Conservation (phyloP, 1,140 invertebrate genomes). For the Tetramorium parvispinum region DNA sequence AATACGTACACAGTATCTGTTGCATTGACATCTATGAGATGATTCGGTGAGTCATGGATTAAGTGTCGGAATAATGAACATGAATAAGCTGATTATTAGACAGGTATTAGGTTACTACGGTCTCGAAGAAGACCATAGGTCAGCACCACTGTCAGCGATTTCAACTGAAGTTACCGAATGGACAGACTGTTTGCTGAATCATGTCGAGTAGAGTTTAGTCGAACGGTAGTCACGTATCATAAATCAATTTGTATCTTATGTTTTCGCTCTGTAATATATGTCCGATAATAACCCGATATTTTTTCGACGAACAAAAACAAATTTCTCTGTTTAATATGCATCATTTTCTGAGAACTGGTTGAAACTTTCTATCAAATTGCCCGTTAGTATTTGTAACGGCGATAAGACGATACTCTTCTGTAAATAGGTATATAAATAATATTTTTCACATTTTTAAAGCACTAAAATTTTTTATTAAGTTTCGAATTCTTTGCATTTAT, state of each 20-base stretch:
- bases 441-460: neutral
- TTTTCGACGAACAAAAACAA: slow-evolving; percentile 14
- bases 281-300: neutral
- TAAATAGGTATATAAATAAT: slow-evolving; percentile 7
- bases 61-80: slow-evolving; percentile 64
- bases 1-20: neutral
- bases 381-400: slow-evolving; percentile 34
- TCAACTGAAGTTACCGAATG: slow-evolving; percentile 43
- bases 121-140: slow-evolving; percentile 37
- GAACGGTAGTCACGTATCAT: slow-evolving; percentile 17
- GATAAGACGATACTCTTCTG: neutral
- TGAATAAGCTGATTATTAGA: slow-evolving; percentile 55
- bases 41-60: slow-evolving; percentile 33
- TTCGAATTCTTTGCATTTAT: neutral
- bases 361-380: slow-evolving; percentile 43
- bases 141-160: slow-evolving; percentile 58
- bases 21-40: neutral
- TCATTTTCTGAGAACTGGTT: slow-evolving; percentile 30
- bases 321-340: slow-evolving; percentile 35
- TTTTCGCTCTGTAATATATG: slow-evolving; percentile 22
- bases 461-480: neutral
- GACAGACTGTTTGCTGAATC: slow-evolving; percentile 57
- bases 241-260: slow-evolving; percentile 56
- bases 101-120: slow-evolving; percentile 49
- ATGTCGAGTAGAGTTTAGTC: slow-evolving; percentile 2